phyloP scores from a whole-genome alignment of 2,113 vertebrate genomes.

The Leucopsar rothschildi region DNA sequence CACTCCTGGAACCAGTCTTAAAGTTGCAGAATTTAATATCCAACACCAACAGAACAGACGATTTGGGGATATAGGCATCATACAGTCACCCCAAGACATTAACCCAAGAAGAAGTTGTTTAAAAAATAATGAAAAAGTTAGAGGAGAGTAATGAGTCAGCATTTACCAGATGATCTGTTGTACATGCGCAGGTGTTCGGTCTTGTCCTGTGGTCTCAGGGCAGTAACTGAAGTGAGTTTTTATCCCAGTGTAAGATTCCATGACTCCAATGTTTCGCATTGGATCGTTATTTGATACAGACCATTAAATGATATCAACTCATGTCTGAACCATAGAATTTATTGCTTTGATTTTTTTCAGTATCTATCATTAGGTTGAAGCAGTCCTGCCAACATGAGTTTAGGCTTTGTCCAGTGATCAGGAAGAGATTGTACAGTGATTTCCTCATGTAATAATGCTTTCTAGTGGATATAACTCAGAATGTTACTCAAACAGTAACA shows the following conservation, averaged over 20 bases:
- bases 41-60: too few species aligned
- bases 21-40: too few species aligned
- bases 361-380: background rate
- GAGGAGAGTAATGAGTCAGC: background rate
- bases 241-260: background rate
- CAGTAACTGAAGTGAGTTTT: background rate
- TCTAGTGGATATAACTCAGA: background rate
- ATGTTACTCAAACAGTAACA: background rate
- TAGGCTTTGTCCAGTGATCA: background rate
- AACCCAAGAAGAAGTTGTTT: background rate
- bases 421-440: background rate
- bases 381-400: background rate
- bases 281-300: background rate
- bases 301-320: background rate
- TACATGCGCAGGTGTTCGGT: background rate
- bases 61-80: too few species aligned
- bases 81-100: too few species aligned
- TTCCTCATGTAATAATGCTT: background rate
- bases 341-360: background rate
- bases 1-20: too few species aligned
- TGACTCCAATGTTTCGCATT: fast-evolving
- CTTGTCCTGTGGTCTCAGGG: background rate
- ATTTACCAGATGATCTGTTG: background rate
- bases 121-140: background rate
- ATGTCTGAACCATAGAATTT: background rate